Conservation (phyloP, 2,113 vertebrate genomes). For the Dryoscopus gambensis region DNA sequence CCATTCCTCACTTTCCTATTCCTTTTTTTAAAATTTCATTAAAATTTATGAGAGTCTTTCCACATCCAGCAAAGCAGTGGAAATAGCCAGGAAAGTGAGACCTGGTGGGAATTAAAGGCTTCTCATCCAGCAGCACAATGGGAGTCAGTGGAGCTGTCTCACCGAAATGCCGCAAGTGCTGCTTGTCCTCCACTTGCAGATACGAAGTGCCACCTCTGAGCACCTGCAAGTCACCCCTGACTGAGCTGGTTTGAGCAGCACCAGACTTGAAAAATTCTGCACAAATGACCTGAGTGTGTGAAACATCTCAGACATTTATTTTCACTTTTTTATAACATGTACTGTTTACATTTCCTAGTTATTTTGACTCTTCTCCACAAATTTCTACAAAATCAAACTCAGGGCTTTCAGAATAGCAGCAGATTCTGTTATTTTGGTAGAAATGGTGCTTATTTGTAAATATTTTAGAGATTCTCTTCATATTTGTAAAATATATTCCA, state of each 20-base stretch:
- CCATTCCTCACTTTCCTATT: not conserved
- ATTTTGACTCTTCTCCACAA: not conserved
- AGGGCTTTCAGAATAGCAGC: not conserved
- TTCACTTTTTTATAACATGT: not conserved
- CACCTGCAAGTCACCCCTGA: not conserved
- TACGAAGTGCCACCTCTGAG: not conserved
- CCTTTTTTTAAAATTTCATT: not conserved
- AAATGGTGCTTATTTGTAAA: not conserved
- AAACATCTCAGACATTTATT: not conserved
- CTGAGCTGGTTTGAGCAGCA: not conserved
- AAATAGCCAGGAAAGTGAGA: not conserved
- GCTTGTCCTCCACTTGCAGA: not conserved
- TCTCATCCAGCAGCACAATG: not conserved
- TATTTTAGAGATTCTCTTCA: not conserved
- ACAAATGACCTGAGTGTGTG: not conserved
- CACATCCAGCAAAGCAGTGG: not conserved
- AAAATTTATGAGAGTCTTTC: slow-evolving; percentile 5
- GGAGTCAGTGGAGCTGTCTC: not conserved
- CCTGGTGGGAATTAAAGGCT: not conserved
- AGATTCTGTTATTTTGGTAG: not conserved
- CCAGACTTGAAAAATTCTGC: not conserved
- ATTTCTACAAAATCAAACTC: not conserved
- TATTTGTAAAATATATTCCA: not conserved
- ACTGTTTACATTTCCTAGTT: not conserved
- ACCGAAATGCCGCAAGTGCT: not conserved